A percentile compares a stretch with the other conserved stretches of the same genome.
phyloP scores from a whole-genome alignment of 2,113 vertebrate genomes.

The Protobothrops flavoviridis region DNA sequence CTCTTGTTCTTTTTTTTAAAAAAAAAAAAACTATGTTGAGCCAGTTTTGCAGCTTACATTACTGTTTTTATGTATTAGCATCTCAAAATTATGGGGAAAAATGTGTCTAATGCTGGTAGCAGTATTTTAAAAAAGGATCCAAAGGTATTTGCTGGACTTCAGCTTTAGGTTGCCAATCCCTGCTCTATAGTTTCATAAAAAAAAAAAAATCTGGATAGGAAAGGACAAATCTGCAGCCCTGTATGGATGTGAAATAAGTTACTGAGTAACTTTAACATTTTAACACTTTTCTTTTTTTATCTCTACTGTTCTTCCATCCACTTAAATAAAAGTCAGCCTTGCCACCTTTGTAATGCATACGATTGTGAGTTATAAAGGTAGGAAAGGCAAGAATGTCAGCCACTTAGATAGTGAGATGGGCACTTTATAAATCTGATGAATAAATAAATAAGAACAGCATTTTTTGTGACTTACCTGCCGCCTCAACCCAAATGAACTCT shows the following conservation, averaged over 20 bases:
- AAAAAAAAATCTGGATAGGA: not conserved
- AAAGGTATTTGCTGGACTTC: not conserved
- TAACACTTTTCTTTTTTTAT: not conserved
- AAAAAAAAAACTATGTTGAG: not conserved
- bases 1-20: not conserved
- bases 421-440: not conserved
- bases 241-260: not conserved
- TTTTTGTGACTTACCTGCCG: not conserved
- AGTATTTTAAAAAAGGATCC: not conserved
- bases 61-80: not conserved
- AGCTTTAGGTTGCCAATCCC: not conserved
- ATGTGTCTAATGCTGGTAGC: not conserved
- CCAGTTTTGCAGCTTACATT: not conserved
- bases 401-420: not conserved
- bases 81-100: not conserved
- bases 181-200: not conserved
- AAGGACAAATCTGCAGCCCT: not conserved
- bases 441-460: not conserved
- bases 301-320: not conserved
- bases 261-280: not conserved
- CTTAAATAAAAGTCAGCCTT: not conserved
- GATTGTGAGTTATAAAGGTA: not conserved
- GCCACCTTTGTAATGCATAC: not conserved
- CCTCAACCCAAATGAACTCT: not conserved
- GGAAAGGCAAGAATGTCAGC: not conserved